These are phyloP conservation scores for Chymomyza procnemis DNA, from an alignment of 2,888 invertebrate genomes.

Conservation along the genomic window DNA sequence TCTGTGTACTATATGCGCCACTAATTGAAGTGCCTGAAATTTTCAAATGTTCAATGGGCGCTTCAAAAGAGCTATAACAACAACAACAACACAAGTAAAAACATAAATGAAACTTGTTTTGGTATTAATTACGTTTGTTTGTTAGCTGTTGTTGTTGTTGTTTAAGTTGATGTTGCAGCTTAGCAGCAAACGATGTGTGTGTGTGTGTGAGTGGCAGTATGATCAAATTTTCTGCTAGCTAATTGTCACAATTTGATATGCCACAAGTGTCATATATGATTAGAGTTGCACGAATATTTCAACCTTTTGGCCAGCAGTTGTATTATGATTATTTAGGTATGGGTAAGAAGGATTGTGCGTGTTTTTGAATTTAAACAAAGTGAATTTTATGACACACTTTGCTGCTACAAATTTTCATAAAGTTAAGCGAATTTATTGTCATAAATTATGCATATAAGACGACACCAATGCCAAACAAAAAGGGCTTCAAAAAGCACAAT, in stretches of 20 bases:
- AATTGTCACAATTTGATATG: constrained; percentile 34
- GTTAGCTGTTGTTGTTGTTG: background rate
- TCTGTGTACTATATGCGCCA: constrained; percentile 43
- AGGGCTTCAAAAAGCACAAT: constrained; percentile 24
- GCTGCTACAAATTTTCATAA: constrained; percentile 71
- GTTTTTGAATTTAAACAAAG: constrained; percentile 7
- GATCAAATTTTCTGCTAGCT: constrained; percentile 49
- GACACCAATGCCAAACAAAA: constrained; percentile 7
- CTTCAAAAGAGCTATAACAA: background rate
- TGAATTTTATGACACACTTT: constrained; percentile 61
- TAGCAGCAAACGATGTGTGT: background rate
- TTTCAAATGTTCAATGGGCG: constrained; percentile 17
- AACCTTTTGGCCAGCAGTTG: constrained; percentile 37
- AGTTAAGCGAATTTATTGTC: constrained; percentile 73
- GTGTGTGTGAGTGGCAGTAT: no score
- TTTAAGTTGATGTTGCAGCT: background rate
- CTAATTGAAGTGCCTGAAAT: constrained; percentile 61
- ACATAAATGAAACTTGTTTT: background rate
- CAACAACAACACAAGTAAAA: background rate
- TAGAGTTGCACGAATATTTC: constrained; percentile 20
- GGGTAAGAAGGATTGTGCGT: constrained; percentile 3
- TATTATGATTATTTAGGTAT: constrained; percentile 45
- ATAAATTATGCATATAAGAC: constrained; percentile 67
- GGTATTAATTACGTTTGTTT: background rate
- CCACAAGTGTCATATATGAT: constrained; percentile 39